These are phyloP conservation scores for Synanthedon tipuliformis DNA, from an alignment of 2,888 invertebrate species.

Conservation along the genomic window DNA sequence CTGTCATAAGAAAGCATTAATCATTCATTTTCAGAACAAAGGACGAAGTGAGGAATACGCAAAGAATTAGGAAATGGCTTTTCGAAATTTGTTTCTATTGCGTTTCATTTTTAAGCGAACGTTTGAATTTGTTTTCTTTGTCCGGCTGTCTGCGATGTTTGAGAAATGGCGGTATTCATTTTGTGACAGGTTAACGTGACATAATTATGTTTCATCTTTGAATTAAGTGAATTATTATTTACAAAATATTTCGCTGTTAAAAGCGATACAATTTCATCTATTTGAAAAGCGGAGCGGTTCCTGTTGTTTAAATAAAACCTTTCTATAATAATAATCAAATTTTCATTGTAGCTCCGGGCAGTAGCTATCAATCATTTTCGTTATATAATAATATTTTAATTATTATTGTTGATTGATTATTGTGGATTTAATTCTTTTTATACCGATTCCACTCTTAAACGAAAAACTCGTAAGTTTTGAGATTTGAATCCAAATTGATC, in stretches of 20 bases:
- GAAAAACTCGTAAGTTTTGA: too few species aligned
- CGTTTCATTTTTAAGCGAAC: background rate
- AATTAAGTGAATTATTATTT: background rate
- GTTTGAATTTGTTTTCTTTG: background rate
- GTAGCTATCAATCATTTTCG: too few species aligned
- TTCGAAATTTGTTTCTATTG: background rate
- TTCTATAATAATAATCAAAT: too few species aligned
- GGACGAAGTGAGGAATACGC: slow-evolving; percentile 4
- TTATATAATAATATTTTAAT: too few species aligned
- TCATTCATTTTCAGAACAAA: slow-evolving; percentile 10
- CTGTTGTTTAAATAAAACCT: background rate
- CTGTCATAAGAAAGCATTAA: slow-evolving; percentile 10
- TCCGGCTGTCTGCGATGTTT: background rate
- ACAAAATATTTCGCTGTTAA: background rate
- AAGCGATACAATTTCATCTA: background rate
- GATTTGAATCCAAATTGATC: too few species aligned
- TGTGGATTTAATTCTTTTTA: background rate
- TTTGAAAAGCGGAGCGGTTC: too few species aligned
- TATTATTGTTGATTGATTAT: too few species aligned
- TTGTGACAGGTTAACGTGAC: background rate
- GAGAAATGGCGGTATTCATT: background rate
- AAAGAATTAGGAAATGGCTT: background rate
- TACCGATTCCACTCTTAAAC: background rate
- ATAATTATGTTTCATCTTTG: background rate
- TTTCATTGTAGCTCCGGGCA: too few species aligned